Base-by-base conservation (phyloP, 2,888 invertebrate genomes). In the Hyposoter dolosus region DNA sequence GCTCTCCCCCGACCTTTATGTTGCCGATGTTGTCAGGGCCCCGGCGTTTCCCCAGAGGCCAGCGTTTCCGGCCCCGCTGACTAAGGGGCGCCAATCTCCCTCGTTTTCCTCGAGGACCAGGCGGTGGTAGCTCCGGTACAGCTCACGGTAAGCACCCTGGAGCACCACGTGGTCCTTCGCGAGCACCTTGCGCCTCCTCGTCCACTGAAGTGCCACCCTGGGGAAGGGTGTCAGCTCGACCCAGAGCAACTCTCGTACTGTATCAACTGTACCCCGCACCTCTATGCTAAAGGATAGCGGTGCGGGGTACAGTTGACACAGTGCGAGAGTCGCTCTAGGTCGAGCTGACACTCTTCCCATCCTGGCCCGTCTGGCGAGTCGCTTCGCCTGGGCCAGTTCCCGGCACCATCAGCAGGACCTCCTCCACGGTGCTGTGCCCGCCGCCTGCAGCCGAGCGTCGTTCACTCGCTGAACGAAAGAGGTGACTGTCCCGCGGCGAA, bases 281-380 rank as follows among this genome's bases (percentile, higher is more conserved):
- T n/a, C n/a, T n/a, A n/a, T n/a, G n/a, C n/a, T n/a, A n/a, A n/a
- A n/a, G n/a, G n/a, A n/a, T n/a, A n/a, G n/a, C n/a, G n/a, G n/a
- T n/a, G n/a, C n/a, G n/a, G n/a, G n/a, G n/a, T n/a, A n/a, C n/a
- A n/a, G n/a, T n/a, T n/a, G n/a, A n/a, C n/a, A n/a, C n/a, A n/a
- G n/a, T n/a, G n/a, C n/a, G n/a, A n/a, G n/a, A n/a, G n/a, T n/a
- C n/a, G n/a, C n/a, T n/a, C n/a, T n/a, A n/a, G n/a, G n/a, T n/a
- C n/a, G n/a, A n/a, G n/a, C n/a, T n/a, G n/a, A n/a, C n/a, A n/a
- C n/a, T n/a, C n/a, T n/a, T n/a, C n/a, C 50, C 60, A 17, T 60
- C 60, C 74, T 35, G 23, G 74, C 74, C 43, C 74, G 40, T 23
- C 60, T 40, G n/a, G 74, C 60, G 15, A 63, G 60, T 9, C 60